Conservation (phyloP, 2,888 invertebrate genomes). For the Caradrina kadenii region DNA sequence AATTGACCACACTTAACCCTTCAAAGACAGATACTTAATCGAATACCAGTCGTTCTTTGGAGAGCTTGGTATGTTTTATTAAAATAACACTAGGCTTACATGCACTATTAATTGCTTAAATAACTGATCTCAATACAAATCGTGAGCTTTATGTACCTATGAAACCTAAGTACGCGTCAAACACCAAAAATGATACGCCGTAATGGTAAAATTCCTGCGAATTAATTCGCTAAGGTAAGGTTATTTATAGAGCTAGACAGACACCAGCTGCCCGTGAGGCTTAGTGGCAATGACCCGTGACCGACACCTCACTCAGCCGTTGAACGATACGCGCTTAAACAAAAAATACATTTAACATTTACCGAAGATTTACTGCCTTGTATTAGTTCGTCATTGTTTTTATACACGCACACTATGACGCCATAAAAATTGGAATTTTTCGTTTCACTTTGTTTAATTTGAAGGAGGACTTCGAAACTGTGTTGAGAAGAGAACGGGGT, state of each 20-base stretch:
- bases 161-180: slow-evolving; percentile 4
- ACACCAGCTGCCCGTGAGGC: slow-evolving; percentile 41
- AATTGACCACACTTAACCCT: slow-evolving; percentile 17
- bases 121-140: not conserved
- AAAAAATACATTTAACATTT: slow-evolving; percentile 26
- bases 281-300: slow-evolving; percentile 56
- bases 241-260: slow-evolving; percentile 56
- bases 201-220: slow-evolving; percentile 23
- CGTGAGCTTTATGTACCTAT: not conserved
- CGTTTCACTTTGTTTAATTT: too few species aligned
- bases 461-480: too few species aligned
- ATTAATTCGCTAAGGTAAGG: slow-evolving; percentile 54
- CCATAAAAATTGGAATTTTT: not conserved
- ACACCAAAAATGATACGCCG: slow-evolving; percentile 27
- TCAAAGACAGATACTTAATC: slow-evolving; percentile 36
- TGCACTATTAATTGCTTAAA: not conserved
- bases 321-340: slow-evolving; percentile 15
- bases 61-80: slow-evolving; percentile 11
- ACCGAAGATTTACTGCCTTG: slow-evolving; percentile 22
- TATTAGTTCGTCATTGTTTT: slow-evolving; percentile 14
- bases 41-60: slow-evolving; percentile 23
- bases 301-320: slow-evolving; percentile 26
- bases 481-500: not conserved
- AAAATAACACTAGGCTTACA: not conserved
- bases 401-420: slow-evolving; percentile 1